Evolutionary conservation across 1,140 invertebrate genomes (phyloP), one percentile per base, ranked within the genome.

Genomic region (Bombus confusus): DNA sequence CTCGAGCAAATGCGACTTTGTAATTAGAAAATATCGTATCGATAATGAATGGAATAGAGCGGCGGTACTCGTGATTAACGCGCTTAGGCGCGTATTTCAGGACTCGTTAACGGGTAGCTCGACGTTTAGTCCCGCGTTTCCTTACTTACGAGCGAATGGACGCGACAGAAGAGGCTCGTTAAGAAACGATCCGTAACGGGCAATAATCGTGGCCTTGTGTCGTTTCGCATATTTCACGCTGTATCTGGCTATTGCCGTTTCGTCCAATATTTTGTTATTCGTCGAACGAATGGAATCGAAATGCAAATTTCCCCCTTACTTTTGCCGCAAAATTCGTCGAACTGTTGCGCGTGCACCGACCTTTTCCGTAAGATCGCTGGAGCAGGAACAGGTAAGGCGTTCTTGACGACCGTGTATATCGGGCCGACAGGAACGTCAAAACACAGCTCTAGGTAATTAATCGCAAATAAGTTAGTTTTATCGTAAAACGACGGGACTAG

Each of bases 271-370:
- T 71, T 41, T 0, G 1, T 3, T 22, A 1, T 2, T n/a, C 8
- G 9, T 31, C 3, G 1, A 47, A 74, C 10, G 22, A 47, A 34
- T 12, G 3, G 9, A 31, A 34, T 31, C 6, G 12, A 25, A 10
- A 12, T 34, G 4, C 25, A 25, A 22, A 28, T 66, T 31, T 6
- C 15, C n/a, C n/a, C 18, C 1, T 31, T 13, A n/a, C 18, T 52
- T 64, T 13, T 31, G 13, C 15, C 0, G 13, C 1, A 12, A 31
- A 34, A 13, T 66, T 18, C 13, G 31, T n/a, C 2, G 4, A 0
- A 8, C 22, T 18, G 34, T 15, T 12, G 1, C 1, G 1, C 1
- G 18, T 1, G 0, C 8, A 2, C 39, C 13, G 25, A 4, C n/a
- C 31, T 4, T 71, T 39, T 10, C 6, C 9, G 1, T 41, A 37